Percentiles rank a stretch among this genome's conserved stretches.
Evolutionary conservation across 2,888 invertebrate genomes (phyloP).

Genomic region (Agrilus mali): DNA sequence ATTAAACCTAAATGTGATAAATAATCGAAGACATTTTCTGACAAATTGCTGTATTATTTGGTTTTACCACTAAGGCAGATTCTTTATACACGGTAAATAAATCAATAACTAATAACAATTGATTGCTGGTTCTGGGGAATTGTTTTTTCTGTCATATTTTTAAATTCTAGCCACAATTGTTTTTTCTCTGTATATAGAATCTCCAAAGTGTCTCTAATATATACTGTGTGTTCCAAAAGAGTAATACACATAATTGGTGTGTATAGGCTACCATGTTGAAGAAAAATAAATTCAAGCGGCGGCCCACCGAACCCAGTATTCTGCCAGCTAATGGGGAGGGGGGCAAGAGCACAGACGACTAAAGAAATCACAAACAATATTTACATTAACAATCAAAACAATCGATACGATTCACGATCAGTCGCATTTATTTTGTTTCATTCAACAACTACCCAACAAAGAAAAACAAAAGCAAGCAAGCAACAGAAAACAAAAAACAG

Average conservation of each 20-base stretch:
- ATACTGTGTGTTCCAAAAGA: background rate
- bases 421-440: too few relatives aligned
- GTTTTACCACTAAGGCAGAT: too few relatives aligned
- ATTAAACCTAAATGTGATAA: too few relatives aligned
- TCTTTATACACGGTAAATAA: background rate
- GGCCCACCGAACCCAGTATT: constrained; percentile 74
- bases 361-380: constrained; percentile 25
- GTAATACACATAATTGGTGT: constrained; percentile 3
- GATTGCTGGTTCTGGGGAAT: background rate
- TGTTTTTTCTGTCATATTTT: too few relatives aligned
- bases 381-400: background rate
- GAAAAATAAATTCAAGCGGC: constrained; percentile 98
- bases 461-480: too few relatives aligned
- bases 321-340: constrained; percentile 57
- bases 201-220: background rate
- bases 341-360: constrained; percentile 50
- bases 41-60: too few relatives aligned
- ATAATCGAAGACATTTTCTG: too few relatives aligned
- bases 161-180: too few relatives aligned
- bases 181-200: too few relatives aligned
- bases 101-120: constrained; percentile 7
- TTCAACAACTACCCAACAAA: too few relatives aligned
- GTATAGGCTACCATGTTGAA: constrained; percentile 98
- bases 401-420: too few relatives aligned
- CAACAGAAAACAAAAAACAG: too few relatives aligned